Evolutionary conservation across 2,113 vertebrate species (phyloP).

Genomic region (Hipposideros armiger): DNA sequence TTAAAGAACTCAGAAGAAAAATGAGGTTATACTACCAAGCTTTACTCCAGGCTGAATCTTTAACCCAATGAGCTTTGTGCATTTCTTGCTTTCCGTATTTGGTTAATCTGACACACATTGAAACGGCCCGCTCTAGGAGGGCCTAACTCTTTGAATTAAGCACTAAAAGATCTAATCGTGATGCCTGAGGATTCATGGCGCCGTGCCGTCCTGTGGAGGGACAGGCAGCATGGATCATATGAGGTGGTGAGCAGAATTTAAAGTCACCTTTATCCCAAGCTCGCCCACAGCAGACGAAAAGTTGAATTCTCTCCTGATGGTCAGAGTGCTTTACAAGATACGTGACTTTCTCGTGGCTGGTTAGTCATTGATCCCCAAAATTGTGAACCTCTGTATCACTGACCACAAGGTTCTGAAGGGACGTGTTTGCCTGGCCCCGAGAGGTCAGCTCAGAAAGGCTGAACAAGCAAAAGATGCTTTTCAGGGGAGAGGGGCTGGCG

Average conservation of each 20-base stretch:
- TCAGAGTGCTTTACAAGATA: background rate
- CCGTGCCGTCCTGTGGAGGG: no score
- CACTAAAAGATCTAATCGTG: background rate
- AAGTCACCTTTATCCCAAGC: background rate
- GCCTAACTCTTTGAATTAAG: background rate
- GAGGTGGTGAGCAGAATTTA: background rate
- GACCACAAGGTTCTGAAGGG: background rate
- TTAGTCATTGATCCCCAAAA: background rate
- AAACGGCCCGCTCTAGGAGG: background rate
- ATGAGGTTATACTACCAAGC: background rate
- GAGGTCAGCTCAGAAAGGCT: background rate
- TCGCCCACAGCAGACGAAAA: background rate
- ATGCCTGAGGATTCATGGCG: background rate
- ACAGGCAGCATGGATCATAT: no score
- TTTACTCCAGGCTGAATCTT: background rate
- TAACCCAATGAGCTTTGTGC: background rate
- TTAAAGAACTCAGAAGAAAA: background rate
- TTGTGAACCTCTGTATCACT: background rate
- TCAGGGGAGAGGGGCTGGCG: background rate
- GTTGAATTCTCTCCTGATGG: background rate
- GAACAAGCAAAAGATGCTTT: background rate
- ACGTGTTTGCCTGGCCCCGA: background rate
- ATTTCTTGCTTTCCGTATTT: background rate
- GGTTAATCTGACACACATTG: background rate
- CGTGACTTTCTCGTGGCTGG: background rate